Evolutionary conservation across 2,113 vertebrate genomes (phyloP).

Genomic region (Eulacestoma nigropectus): DNA sequence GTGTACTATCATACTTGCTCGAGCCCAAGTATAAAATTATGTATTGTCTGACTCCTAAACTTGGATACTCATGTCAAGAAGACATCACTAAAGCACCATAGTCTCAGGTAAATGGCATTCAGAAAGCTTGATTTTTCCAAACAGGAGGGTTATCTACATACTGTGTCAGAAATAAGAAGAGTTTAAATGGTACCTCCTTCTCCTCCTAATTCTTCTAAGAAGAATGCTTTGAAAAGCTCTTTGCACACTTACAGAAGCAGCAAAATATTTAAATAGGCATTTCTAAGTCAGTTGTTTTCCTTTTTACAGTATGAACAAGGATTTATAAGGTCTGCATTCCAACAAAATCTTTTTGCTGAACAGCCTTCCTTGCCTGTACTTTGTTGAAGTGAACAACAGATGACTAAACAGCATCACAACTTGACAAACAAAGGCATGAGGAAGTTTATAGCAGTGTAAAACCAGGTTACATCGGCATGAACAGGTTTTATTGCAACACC

Average conservation of each 20-base stretch:
- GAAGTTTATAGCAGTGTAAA: not conserved
- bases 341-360: not conserved
- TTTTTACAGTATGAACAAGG: not conserved
- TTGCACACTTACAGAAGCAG: not conserved
- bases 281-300: not conserved
- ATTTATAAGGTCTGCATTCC: not conserved
- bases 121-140: not conserved
- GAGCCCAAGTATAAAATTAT: not conserved
- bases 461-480: not conserved
- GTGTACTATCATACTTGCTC: not conserved
- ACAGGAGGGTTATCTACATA: not conserved
- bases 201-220: not conserved
- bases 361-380: not conserved
- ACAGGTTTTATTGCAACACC: not conserved
- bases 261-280: not conserved
- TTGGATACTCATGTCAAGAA: not conserved
- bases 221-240: not conserved
- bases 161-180: not conserved
- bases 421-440: not conserved
- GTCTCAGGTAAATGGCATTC: not conserved
- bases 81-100: not conserved
- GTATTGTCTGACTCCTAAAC: not conserved
- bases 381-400: not conserved
- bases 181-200: not conserved
- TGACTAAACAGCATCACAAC: not conserved